Conservation (phyloP, 2,888 invertebrate species). For the Glomeris marginata region DNA sequence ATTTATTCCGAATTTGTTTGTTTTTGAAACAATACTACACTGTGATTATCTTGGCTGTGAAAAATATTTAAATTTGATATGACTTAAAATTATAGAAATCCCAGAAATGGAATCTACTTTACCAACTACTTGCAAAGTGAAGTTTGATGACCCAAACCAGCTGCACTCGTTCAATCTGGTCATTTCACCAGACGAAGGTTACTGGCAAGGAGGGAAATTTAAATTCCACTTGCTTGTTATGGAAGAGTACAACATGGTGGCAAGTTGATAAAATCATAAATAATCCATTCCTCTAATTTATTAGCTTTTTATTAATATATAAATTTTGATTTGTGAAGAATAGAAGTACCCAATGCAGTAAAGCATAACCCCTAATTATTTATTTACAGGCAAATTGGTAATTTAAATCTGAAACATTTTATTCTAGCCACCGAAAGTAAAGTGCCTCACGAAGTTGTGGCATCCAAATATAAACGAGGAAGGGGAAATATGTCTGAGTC, state of each 20-base stretch:
- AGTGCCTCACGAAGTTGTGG: conserved; percentile 81
- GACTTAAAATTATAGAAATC: conserved; percentile 34
- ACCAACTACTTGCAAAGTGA: conserved; percentile 60
- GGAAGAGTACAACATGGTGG: conserved; percentile 92
- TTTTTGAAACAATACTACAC: no score
- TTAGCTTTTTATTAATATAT: conserved; percentile 5
- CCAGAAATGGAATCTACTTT: conserved; percentile 74
- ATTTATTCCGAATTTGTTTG: neutral
- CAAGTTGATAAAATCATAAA: conserved; percentile 34
- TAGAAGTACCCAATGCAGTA: no score
- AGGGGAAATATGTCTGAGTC: conserved; percentile 81
- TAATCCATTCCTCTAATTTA: neutral
- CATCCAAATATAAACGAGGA: conserved; percentile 91
- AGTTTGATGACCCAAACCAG: conserved; percentile 66
- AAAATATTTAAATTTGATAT: neutral
- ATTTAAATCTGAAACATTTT: conserved; percentile 28
- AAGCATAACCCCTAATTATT: no score
- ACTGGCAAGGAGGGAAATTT: conserved; percentile 76
- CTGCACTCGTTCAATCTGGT: conserved; percentile 63
- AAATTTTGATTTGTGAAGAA: no score
- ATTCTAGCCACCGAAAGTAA: conserved; percentile 72
- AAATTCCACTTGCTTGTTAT: conserved; percentile 71
- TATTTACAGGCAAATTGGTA: no score
- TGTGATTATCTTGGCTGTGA: neutral
- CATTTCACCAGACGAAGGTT: conserved; percentile 71